Conservation (phyloP, 2,113 vertebrate genomes). For the Hyperopisus bebe region DNA sequence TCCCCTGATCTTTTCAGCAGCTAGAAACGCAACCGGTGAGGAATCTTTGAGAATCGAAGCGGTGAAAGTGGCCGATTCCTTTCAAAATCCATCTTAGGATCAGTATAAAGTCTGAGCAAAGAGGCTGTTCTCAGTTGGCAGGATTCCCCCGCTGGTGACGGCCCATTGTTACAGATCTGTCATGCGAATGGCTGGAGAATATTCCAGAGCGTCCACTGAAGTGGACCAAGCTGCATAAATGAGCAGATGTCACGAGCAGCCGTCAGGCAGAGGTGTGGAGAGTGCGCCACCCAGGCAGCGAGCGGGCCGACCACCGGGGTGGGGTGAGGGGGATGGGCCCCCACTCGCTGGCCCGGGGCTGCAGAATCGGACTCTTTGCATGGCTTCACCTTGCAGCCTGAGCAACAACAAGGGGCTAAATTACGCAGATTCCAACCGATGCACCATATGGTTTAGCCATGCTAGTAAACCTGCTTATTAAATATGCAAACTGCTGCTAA, state of each 20-base stretch:
- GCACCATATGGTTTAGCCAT: constrained; percentile 39
- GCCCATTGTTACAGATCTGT: not conserved
- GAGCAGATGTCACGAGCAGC: constrained; percentile 22
- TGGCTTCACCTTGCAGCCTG: constrained; percentile 10
- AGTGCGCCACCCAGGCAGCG: not conserved
- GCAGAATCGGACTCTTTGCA: not conserved
- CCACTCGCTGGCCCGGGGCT: not conserved
- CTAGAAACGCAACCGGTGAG: not conserved
- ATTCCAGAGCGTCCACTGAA: not conserved
- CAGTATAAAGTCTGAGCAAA: not conserved
- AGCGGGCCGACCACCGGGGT: not conserved
- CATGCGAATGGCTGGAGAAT: not conserved
- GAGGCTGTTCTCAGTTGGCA: not conserved
- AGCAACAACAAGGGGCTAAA: constrained; percentile 28
- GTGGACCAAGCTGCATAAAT: not conserved
- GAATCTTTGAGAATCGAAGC: not conserved
- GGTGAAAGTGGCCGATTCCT: not conserved
- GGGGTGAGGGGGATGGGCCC: not conserved
- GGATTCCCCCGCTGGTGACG: not conserved
- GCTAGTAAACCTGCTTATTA: constrained; percentile 33
- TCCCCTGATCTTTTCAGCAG: too few species aligned
- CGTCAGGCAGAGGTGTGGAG: constrained; percentile 7
- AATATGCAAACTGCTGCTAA: constrained; percentile 37
- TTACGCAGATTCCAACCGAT: constrained; percentile 44
- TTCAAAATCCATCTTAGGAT: not conserved